Base-by-base conservation (phyloP, 2,113 vertebrate species). In the Rhinolophus sinicus region DNA sequence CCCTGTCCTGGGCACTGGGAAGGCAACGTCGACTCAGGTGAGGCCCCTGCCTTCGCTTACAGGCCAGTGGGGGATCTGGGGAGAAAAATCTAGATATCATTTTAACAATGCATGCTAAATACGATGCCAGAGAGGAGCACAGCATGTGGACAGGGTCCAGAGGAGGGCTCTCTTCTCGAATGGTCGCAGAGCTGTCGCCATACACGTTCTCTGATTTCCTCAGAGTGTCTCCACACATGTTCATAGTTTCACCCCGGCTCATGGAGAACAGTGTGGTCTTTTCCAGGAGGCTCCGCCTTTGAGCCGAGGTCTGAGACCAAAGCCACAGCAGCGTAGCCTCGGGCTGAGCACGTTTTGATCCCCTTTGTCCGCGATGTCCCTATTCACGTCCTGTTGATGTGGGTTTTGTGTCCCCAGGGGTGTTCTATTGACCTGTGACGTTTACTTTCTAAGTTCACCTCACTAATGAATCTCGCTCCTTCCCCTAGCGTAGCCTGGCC, bases 311-410 rank as follows among this genome's bases (percentile, higher is more conserved):
- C 56, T 82, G 40, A 60, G 56, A 40, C 9, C 30, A 78, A 40
- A 65, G 28, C 15, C 6, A 11, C 10, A 15, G 1, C 4, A 38
- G 35, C 40, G n/a, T 3, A n/a, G 47, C 11, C 16, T 28, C 15
- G 0, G 0, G 0, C 1, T 28, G 60, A 87, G 44, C 26, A 64
- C 8, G 8, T 21, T 4, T 13, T 18, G 30, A 13, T 40, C 70
- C 22, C 13, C 5, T 50, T 40, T 11, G 8, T 8, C 35, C n/a
- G 38, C 0, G 1, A n/a, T 12, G 11, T 73, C 35, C 38, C 14
- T 75, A 80, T n/a, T 22, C 72, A 72, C 0, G 6, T 54, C 70
- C 28, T 94, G 58, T 62, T 22, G 6, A 40, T 0, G 0, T 47
- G 60, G 64, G n/a, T 1, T 56, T 75, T 56, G 64, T 65, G 16